phyloP scores from a whole-genome alignment of 92 coral and sea anemone species.

The Parazoanthus swiftii region DNA sequence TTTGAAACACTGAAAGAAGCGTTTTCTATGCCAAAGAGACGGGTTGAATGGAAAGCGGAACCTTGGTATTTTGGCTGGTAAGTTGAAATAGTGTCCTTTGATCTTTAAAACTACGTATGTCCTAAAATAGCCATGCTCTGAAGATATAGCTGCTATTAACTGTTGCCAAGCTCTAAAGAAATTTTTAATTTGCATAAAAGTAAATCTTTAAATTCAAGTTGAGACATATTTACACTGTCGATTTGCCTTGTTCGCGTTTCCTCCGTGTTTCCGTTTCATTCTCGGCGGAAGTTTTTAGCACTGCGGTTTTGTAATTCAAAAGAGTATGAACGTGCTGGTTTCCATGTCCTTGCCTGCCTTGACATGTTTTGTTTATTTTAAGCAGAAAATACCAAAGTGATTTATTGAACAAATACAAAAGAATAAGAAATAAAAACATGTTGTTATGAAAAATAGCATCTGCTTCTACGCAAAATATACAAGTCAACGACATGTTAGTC shows the following conservation, averaged over 20 bases:
- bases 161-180: not conserved
- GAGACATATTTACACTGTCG: not conserved
- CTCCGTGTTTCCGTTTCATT: not conserved
- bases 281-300: not conserved
- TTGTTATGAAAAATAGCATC: conserved; percentile 17
- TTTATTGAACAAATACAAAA: too few species aligned
- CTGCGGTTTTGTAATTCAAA: not conserved
- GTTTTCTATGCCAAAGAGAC: conserved; percentile 83
- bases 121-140: not conserved
- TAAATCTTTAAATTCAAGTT: not conserved
- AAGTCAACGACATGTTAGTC: too few species aligned
- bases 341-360: too few species aligned
- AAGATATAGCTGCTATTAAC: not conserved
- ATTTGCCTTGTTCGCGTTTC: not conserved
- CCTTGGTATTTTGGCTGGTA: conserved; percentile 99
- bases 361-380: not conserved
- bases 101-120: not conserved
- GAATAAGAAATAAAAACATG: not conserved
- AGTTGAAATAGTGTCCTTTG: conserved; percentile 18
- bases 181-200: too few species aligned
- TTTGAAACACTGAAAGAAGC: conserved; percentile 77
- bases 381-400: not conserved
- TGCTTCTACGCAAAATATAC: not conserved
- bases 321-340: too few species aligned
- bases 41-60: conserved; percentile 80